Base-by-base conservation (phyloP, 1,140 invertebrate genomes). In the Pantala flavescens region DNA sequence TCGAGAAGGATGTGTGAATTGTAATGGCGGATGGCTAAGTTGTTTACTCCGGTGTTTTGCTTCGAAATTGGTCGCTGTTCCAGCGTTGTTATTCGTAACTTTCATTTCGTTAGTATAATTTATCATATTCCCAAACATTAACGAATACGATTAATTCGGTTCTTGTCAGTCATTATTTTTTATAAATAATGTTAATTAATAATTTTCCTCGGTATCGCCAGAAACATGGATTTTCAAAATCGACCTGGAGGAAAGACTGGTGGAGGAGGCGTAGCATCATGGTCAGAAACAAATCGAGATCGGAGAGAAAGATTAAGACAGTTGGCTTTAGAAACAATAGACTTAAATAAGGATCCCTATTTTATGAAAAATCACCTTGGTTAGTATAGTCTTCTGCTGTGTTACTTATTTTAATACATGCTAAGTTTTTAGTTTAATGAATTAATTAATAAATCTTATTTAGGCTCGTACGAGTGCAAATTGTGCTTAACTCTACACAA, bases 341-440 rank as follows among this genome's bases (percentile, higher is more conserved):
- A 99, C 83, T 85, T 99, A 0, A 96, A 98, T 81, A 99, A 99
- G 82, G 96, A 98, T 88, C 96, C 96, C 0, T 98, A 98, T 89
- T 98, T 98, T 89, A 98, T 98, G 96, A 96, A 97, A 89, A 98
- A 98, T 87, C 96, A 98, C 87, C 87, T 98, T 71, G 95, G 90
- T 87, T 83, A 78, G 77, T 78, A 10, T 12, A 43, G 0, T 19
- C 43, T 43, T 23, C 11, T 75, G 36, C 9, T 23, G 42, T 42
- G n/a, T 5, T 71, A 71, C 23, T 24, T 71, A 28, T 12, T 73
- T 43, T 10, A 21, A 43, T 73, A 28, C 7, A 24, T 73, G 42
- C 21, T 42, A 43, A 24, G n/a, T 42, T 43, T 2, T 36, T 2
- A 5, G 28, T 36, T 36, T 36, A 49, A 19, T 36, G 28, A 5